These are phyloP conservation scores for Pleuronectes platessa DNA, from an alignment of 2,113 vertebrate species.

Conservation along the genomic window DNA sequence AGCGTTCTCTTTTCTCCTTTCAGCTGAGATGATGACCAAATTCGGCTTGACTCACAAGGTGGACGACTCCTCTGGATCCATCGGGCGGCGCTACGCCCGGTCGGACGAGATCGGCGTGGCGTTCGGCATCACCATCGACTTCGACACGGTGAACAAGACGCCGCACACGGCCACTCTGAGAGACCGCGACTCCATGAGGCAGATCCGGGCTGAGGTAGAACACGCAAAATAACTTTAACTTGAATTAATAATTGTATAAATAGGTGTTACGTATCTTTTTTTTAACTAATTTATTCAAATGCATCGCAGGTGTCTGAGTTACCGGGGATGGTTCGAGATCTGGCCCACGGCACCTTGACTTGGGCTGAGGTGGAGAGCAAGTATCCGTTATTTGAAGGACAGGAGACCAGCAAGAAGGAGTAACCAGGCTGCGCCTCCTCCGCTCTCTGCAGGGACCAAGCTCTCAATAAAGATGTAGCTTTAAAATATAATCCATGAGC, in stretches of 20 bases:
- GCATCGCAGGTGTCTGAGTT: slow-evolving; percentile 77
- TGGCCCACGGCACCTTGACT: slow-evolving; percentile 85
- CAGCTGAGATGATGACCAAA: slow-evolving; percentile 91
- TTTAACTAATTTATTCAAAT: neutral
- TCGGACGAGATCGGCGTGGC: slow-evolving; percentile 94
- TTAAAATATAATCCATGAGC: neutral
- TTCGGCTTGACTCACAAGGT: slow-evolving; percentile 91
- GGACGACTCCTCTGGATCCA: slow-evolving; percentile 93
- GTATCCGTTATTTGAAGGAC: slow-evolving; percentile 93
- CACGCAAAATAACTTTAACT: neutral
- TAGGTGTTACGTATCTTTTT: too few species aligned
- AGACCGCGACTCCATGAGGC: slow-evolving; percentile 93
- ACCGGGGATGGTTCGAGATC: slow-evolving; percentile 84
- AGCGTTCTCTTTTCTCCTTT: neutral
- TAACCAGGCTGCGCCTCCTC: neutral
- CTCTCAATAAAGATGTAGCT: neutral
- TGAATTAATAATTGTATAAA: too few species aligned
- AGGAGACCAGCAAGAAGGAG: slow-evolving; percentile 94
- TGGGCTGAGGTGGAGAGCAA: slow-evolving; percentile 90
- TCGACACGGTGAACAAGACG: slow-evolving; percentile 91
- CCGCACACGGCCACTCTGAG: slow-evolving; percentile 93
- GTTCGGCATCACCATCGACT: slow-evolving; percentile 95
- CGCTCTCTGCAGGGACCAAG: too few species aligned
- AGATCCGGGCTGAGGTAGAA: slow-evolving; percentile 91
- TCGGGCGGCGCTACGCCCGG: slow-evolving; percentile 91